Base-by-base conservation (phyloP, 1,140 invertebrate genomes). In the Drosophila subpulchrella region DNA sequence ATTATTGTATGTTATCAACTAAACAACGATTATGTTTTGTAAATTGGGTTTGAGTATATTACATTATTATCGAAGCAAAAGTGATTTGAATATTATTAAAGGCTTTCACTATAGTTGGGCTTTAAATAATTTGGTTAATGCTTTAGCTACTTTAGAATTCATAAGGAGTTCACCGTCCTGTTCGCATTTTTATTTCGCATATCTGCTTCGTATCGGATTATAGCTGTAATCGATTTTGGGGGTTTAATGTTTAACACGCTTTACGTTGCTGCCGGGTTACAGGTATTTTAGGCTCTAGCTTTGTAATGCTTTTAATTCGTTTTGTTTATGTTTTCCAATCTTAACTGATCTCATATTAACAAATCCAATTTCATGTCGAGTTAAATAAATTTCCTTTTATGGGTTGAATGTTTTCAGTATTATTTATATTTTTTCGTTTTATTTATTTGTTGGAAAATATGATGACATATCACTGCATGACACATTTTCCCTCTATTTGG, bases 401-500 rank as follows among this genome's bases (percentile, higher is more conserved):
- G 51, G 57, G 65, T 58, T 70, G 59, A 47, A 66, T 56, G 41
- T 73, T 66, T 61, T 68, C 34, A 58, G 44, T 75, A 47, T 70
- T 70, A 61, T 51, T 51, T 36, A 44, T 53, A 42, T 61, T 61
- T 27, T 24, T 41, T 39, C 24, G 44, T 39, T 42, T 32, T 75
- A 73, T 53, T 78, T 68, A 51, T 39, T 55, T 63, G 24, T 60
- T 60, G 59, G 59, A 67, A 83, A 73, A 83, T 76, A 85, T 89
- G 84, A 88, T 91, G 90, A 91, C 91, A 92, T 92, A 92, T 96
- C 95, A 97, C 96, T 97, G 97, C 94, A 97, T 95, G 92, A 95
- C 96, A 94, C 97, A 98, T 94, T 97, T 97, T 94, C 96, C 97
- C 95, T 98, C 97, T 93, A 98, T 97, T 94, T 97, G 97, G 91